Conservation (phyloP, 2,797 vertebrate species). For the Enteromius afrohamiltoni region DNA sequence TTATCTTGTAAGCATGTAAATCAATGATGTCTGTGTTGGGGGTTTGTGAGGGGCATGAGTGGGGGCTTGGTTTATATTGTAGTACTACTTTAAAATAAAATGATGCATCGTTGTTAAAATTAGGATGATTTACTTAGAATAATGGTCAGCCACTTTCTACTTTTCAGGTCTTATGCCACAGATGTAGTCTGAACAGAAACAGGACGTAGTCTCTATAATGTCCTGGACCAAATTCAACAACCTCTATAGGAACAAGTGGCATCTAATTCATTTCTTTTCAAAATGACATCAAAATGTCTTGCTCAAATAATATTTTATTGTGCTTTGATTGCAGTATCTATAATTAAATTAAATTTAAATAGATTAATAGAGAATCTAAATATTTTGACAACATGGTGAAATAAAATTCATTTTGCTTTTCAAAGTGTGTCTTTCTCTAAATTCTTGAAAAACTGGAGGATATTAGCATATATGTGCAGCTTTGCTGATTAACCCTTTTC, state of each 20-base stretch:
- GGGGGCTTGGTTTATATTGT: conserved; percentile 28
- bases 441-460: neutral
- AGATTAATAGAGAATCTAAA: too few relatives aligned
- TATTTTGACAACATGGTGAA: neutral
- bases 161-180: neutral
- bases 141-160: neutral
- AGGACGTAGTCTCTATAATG: conserved; percentile 1
- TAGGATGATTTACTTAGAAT: neutral
- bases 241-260: neutral
- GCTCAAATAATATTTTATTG: neutral
- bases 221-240: conserved; percentile 1
- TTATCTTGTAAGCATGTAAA: conserved; percentile 52
- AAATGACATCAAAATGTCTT: neutral
- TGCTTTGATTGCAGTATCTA: neutral
- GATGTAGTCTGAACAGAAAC: neutral
- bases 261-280: neutral
- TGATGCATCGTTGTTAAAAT: neutral
- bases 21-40: conserved; percentile 30
- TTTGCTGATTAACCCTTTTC: neutral
- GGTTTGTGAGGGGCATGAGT: neutral
- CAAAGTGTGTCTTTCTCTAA: neutral
- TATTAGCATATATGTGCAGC: neutral
- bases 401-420: neutral
- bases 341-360: too few relatives aligned
- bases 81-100: conserved; percentile 23